Evolutionary conservation across 2,113 vertebrate genomes (phyloP).

Genomic region (Rhinichthys klamathensis): DNA sequence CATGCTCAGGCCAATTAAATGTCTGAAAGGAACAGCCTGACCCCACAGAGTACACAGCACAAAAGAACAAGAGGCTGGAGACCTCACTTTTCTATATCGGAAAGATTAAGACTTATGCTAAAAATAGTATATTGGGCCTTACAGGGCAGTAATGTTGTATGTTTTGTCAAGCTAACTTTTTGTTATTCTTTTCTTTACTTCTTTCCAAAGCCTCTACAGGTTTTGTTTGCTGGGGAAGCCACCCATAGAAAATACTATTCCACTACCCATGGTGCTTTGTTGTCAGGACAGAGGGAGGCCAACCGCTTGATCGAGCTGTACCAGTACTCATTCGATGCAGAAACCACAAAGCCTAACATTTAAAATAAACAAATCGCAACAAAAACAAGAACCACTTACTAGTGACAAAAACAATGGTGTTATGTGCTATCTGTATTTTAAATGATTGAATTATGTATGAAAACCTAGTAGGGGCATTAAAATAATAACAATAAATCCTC

Average conservation of each 20-base stretch:
- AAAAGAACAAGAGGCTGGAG: conserved; percentile 6
- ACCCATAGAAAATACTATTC: conserved; percentile 99
- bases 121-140: conserved; percentile 13
- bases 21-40: conserved; percentile 64
- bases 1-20: conserved; percentile 52
- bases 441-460: conserved; percentile 65
- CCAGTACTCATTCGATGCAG: conserved; percentile 87
- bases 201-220: conserved; percentile 87
- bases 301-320: conserved; percentile 92
- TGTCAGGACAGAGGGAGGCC: conserved; percentile 96
- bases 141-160: not conserved
- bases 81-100: conserved; percentile 25
- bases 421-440: conserved; percentile 65
- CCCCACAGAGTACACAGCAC: conserved; percentile 34
- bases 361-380: conserved; percentile 53
- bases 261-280: conserved; percentile 98
- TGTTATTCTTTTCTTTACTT: not conserved
- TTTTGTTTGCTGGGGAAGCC: conserved; percentile 98
- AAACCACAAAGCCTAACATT: conserved; percentile 78
- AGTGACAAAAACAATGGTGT: conserved; percentile 70
- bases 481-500: conserved; percentile 73
- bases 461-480: conserved; percentile 77
- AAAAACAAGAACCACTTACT: conserved; percentile 77
- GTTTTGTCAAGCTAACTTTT: conserved; percentile 47
- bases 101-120: conserved; percentile 24